Percentiles rank a stretch among this genome's conserved stretches.
phyloP scores from a whole-genome alignment of 2,888 invertebrate species.

The Tubiluchus corallicola region DNA sequence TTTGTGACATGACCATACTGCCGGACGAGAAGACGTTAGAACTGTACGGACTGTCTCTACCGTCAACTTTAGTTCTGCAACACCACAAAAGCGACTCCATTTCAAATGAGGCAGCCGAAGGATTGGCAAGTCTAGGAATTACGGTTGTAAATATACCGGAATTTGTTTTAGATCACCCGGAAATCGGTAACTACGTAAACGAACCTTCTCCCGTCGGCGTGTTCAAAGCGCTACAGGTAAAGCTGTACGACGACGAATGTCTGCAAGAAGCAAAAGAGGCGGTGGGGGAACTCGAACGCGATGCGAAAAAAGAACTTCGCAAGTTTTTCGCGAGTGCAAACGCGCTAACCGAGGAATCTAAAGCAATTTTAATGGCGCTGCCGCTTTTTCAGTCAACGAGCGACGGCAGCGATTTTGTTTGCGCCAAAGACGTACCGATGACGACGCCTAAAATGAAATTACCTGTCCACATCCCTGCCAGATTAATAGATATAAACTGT shows the following conservation, averaged over 20 bases:
- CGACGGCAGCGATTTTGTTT: neutral
- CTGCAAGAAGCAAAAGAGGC: neutral
- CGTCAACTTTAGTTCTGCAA: neutral
- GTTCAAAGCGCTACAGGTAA: neutral
- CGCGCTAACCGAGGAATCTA: neutral
- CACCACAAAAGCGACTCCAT: neutral
- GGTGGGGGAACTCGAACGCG: neutral
- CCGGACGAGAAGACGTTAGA: constrained; percentile 2
- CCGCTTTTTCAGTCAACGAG: neutral
- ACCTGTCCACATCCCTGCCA: neutral
- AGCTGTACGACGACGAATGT: neutral
- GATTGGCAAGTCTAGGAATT: neutral
- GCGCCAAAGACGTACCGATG: neutral
- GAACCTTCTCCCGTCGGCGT: neutral
- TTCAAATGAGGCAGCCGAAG: neutral
- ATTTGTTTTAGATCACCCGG: neutral
- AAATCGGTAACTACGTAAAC: neutral
- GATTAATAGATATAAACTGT: neutral
- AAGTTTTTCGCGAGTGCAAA: neutral
- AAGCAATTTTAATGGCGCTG: neutral
- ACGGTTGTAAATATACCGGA: neutral
- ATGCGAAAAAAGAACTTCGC: neutral
- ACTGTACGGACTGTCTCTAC: neutral
- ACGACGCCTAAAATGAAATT: neutral
- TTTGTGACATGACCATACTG: constrained; percentile 14